Evolutionary conservation across 2,888 invertebrate species (phyloP).

Genomic region (Agonopterix alstromeriana): DNA sequence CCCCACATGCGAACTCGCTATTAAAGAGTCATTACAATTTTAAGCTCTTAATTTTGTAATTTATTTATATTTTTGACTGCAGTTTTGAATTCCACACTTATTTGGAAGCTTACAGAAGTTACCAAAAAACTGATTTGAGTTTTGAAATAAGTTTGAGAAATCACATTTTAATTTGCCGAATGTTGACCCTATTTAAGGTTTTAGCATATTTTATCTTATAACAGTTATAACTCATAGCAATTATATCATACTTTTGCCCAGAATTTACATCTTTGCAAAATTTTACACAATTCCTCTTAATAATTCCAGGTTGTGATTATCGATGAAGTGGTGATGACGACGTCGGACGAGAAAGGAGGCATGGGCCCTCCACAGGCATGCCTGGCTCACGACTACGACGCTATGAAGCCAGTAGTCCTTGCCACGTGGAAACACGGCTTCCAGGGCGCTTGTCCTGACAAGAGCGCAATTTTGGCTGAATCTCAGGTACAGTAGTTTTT

Average conservation of each 20-base stretch:
- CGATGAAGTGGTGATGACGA: constrained; percentile 89
- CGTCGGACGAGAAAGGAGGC: constrained; percentile 85
- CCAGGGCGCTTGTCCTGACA: constrained; percentile 95
- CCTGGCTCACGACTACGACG: constrained; percentile 91
- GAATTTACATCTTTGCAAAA: too few relatives aligned
- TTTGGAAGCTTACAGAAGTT: too few relatives aligned
- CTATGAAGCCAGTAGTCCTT: constrained; percentile 94
- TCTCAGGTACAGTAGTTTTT: constrained; percentile 78
- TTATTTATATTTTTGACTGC: background rate
- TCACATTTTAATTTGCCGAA: too few relatives aligned
- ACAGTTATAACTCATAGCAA: too few relatives aligned
- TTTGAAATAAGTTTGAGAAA: too few relatives aligned
- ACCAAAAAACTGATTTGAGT: too few relatives aligned
- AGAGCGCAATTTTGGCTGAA: constrained; percentile 92
- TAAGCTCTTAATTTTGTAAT: constrained; percentile 38
- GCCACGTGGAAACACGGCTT: constrained; percentile 97
- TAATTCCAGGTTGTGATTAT: constrained; percentile 89
- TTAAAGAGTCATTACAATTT: constrained; percentile 53
- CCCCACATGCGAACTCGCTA: constrained; percentile 51
- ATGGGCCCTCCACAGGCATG: constrained; percentile 85
- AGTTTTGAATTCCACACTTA: too few relatives aligned
- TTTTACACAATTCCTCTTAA: background rate
- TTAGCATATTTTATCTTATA: background rate
- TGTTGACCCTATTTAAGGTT: too few relatives aligned
- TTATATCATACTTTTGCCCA: too few relatives aligned